Percentiles rank a stretch among this genome's conserved stretches.
These are phyloP conservation scores for Drosophila austrosaltans DNA, from an alignment of 2,888 invertebrate genomes.

Conservation along the genomic window DNA sequence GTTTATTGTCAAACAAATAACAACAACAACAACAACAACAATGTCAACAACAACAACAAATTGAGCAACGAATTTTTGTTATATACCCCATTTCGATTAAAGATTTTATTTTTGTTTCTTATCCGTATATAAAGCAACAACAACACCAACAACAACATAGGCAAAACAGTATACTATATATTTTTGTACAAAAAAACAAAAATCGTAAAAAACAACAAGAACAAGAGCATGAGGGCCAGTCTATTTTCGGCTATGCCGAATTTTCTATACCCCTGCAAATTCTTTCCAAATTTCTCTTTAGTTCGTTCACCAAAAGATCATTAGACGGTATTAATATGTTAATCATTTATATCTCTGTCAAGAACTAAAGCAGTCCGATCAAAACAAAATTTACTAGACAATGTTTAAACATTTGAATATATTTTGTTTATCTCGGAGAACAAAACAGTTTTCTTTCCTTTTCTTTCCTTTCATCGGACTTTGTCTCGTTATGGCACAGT, in stretches of 20 bases:
- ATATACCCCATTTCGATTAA: neutral
- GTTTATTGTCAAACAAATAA: slow-evolving; percentile 11
- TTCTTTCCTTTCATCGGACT: too few relatives aligned
- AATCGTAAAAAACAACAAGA: neutral
- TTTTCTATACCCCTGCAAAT: neutral
- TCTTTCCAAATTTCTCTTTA: neutral
- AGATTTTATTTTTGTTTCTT: neutral
- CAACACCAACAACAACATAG: neutral
- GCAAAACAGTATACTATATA: slow-evolving; percentile 5
- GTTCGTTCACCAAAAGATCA: too few relatives aligned
- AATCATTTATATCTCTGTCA: too few relatives aligned
- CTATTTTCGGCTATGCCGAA: neutral
- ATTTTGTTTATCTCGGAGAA: too few relatives aligned
- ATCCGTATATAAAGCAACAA: neutral
- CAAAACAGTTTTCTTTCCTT: too few relatives aligned
- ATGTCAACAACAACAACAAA: neutral
- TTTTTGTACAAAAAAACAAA: slow-evolving; percentile 14
- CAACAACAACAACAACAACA: neutral
- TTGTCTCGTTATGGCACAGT: too few relatives aligned
- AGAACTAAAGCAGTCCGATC: too few relatives aligned
- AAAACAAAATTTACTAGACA: too few relatives aligned
- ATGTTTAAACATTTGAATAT: too few relatives aligned
- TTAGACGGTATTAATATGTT: neutral
- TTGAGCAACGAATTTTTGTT: slow-evolving; percentile 26
- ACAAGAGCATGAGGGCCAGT: neutral